Percentiles rank a stretch among this genome's conserved stretches.
These are phyloP conservation scores for Maccullochella peelii DNA, from an alignment of 2,113 vertebrate genomes.

Conservation along the genomic window DNA sequence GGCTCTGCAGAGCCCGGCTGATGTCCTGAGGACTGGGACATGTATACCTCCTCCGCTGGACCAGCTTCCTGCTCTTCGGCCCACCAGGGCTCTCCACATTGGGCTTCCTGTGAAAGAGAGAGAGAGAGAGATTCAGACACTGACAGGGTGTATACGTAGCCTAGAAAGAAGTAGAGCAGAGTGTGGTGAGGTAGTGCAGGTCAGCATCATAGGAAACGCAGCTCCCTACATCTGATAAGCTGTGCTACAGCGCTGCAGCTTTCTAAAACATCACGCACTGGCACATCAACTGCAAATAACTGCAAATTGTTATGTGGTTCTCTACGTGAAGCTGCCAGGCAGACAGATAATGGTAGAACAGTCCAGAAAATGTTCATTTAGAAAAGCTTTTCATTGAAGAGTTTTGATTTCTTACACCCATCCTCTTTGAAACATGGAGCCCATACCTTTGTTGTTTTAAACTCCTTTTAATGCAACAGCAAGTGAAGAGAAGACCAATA, in stretches of 20 bases:
- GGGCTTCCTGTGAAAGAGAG: slow-evolving; percentile 78
- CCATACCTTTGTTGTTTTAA: not conserved
- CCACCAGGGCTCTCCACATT: slow-evolving; percentile 68
- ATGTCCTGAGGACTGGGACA: slow-evolving; percentile 92
- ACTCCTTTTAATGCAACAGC: not conserved
- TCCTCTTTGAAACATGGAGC: not conserved
- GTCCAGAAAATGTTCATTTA: too few relatives aligned
- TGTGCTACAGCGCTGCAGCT: slow-evolving; percentile 32
- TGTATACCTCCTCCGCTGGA: slow-evolving; percentile 88
- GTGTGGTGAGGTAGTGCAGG: slow-evolving; percentile 46
- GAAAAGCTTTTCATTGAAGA: not conserved
- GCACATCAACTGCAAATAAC: slow-evolving; percentile 14
- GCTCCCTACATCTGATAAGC: slow-evolving; percentile 65
- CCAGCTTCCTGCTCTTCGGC: slow-evolving; percentile 77
- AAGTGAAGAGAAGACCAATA: not conserved
- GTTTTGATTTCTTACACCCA: not conserved
- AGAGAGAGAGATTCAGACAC: not conserved
- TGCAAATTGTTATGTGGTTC: not conserved
- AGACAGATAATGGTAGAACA: not conserved
- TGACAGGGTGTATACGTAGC: not conserved
- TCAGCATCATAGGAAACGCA: slow-evolving; percentile 58
- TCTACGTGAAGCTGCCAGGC: not conserved
- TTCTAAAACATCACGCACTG: not conserved
- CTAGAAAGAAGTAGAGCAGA: slow-evolving; percentile 59
- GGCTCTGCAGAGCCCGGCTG: slow-evolving; percentile 86